Evolutionary conservation across 1,140 invertebrate species (phyloP), one percentile per base, ranked within the genome.

Genomic region (Formica selysi): DNA sequence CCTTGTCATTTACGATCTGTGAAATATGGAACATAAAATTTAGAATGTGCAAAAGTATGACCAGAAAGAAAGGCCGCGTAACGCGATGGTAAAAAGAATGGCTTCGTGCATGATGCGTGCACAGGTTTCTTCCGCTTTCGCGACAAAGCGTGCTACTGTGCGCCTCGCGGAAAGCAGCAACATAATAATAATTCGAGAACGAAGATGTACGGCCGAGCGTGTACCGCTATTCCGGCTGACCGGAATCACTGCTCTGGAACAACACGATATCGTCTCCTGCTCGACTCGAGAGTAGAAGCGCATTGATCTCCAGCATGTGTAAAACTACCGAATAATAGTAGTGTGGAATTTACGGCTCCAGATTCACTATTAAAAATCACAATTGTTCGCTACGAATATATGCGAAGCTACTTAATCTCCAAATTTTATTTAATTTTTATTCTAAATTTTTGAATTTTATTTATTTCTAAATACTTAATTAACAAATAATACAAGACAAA

Each of bases 231-330:
- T 93, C 93, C 90, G 90, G 91, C 93, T 95, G 93, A 95, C 94
- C 94, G 94, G 94, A 94, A 95, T 95, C 94, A 94, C 88, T 91
- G 92, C 94, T 93, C 93, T 94, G 94, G 94, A 95, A 94, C 94
- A 93, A 83, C 89, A 90, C 91, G 89, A 84, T 88, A 88, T 87
- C 68, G 74, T 86, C 79, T 86, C 38, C 36, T 61, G 65, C 78
- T 78, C 51, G 41, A 57, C 70, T 83, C 87, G 32, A 71, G 70
- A 88, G 68, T 54, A 67, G 81, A 78, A 76, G 83, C 74, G 59
- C 83, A 79, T 85, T 44, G 83, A 67, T 76, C 74, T 85, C 38
- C 36, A 59, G 16, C 71, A 3, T 22, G 19, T 44, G 26, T 32
- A 73, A 83, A 26, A 44, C 41, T 62, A 6, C n/a, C 41, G 26